Evolutionary conservation across 2,113 vertebrate genomes (phyloP).

Genomic region (Dasyprocta punctata): DNA sequence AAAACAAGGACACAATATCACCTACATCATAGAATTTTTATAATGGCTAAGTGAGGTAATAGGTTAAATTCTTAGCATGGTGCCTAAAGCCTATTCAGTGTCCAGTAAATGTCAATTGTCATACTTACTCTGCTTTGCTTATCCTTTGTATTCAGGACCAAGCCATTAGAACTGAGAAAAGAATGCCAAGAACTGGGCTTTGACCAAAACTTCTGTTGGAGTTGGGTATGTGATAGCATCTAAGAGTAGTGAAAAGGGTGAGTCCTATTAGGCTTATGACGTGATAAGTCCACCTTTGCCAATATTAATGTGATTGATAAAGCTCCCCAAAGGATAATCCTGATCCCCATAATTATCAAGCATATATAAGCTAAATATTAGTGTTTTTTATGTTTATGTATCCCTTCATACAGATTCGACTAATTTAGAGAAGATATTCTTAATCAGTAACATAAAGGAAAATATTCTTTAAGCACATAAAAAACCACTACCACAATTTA

Average conservation of each 20-base stretch:
- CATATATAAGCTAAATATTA: neutral
- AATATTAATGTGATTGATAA: constrained; percentile 47
- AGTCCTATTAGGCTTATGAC: neutral
- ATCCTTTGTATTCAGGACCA: neutral
- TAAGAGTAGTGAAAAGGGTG: neutral
- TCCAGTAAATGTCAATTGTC: neutral
- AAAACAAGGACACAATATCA: neutral
- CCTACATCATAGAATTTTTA: neutral
- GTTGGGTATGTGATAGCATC: neutral
- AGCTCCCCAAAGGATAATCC: neutral
- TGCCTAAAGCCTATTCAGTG: neutral
- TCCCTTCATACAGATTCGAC: constrained; percentile 49
- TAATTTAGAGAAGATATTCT: constrained; percentile 63
- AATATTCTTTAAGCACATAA: constrained; percentile 22
- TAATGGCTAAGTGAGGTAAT: constrained; percentile 18
- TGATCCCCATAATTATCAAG: constrained; percentile 49
- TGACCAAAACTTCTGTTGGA: constrained; percentile 21
- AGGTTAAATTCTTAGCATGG: constrained; percentile 44
- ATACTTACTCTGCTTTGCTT: neutral
- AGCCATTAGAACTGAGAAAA: constrained; percentile 17
- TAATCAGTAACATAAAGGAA: constrained; percentile 58
- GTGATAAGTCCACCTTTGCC: constrained; percentile 48
- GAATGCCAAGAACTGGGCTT: constrained; percentile 28
- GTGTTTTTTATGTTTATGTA: neutral
- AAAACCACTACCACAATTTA: constrained; percentile 43